These are phyloP conservation scores for Panagrolaimus sp. DNA, from an alignment of 1,140 invertebrate species.

Conservation along the genomic window DNA sequence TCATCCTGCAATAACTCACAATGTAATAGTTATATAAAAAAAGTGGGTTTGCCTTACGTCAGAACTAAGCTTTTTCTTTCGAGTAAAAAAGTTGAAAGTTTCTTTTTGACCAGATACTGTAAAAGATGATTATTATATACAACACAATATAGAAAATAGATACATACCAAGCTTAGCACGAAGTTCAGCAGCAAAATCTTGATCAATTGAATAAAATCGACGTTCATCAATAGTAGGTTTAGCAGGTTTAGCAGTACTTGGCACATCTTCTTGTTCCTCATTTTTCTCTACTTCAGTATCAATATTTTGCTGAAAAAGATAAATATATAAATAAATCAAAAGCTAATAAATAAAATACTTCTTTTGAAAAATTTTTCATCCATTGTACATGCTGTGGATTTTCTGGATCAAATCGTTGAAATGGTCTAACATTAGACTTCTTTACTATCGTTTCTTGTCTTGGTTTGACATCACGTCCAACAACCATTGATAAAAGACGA, in stretches of 20 bases:
- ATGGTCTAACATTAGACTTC: constrained; percentile 12
- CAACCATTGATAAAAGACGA: constrained; percentile 17
- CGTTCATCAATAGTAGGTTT: constrained; percentile 13
- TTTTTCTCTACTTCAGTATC: constrained; percentile 10
- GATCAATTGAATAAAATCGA: constrained; percentile 24
- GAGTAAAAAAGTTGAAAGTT: constrained; percentile 19
- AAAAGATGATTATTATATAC: constrained; percentile 12
- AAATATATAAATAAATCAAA: background rate
- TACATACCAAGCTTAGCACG: constrained; percentile 8
- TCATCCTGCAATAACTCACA: background rate
- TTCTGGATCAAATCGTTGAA: constrained; percentile 25
- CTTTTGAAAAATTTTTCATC: constrained; percentile 16
- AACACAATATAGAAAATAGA: background rate
- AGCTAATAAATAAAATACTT: background rate
- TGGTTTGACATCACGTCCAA: constrained; percentile 13
- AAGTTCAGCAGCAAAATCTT: constrained; percentile 19
- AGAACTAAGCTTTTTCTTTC: background rate
- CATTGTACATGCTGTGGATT: constrained; percentile 23
- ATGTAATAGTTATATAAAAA: background rate
- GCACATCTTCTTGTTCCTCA: background rate
- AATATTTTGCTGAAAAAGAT: background rate
- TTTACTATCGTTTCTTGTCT: constrained; percentile 8
- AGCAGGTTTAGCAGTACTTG: background rate
- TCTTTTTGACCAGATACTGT: constrained; percentile 17
- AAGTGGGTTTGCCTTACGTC: no score